Conservation (phyloP, 1,140 invertebrate species). For the Chrysomallon squamiferum region DNA sequence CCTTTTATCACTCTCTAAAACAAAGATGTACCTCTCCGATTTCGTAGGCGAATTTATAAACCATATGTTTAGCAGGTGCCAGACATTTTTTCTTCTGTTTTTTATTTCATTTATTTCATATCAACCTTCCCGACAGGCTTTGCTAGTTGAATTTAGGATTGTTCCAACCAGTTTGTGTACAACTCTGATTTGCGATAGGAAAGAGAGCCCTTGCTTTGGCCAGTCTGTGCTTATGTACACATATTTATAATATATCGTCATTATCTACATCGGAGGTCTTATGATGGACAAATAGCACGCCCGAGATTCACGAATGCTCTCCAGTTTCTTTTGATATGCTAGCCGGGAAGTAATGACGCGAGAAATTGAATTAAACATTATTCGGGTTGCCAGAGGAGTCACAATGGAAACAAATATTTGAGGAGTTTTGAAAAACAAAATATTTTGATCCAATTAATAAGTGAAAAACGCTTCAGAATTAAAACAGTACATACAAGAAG, state of each 20-base stretch:
- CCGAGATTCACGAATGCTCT: background rate
- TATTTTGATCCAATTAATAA: too few species aligned
- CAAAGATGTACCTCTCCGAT: too few species aligned
- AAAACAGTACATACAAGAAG: too few species aligned
- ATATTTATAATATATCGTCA: too few species aligned
- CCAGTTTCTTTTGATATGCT: slow-evolving; percentile 11
- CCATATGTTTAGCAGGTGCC: background rate
- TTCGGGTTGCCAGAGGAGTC: background rate
- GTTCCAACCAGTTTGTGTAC: too few species aligned
- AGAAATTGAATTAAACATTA: background rate
- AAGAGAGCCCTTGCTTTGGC: too few species aligned
- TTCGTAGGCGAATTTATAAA: background rate
- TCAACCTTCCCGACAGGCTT: background rate
- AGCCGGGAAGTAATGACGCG: background rate
- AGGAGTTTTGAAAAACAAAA: too few species aligned
- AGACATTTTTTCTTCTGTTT: background rate
- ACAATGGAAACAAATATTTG: background rate
- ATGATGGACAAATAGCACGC: too few species aligned
- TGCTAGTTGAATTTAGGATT: background rate
- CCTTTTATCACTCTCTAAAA: too few species aligned
- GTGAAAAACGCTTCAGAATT: too few species aligned
- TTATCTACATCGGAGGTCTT: too few species aligned
- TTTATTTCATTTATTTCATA: background rate
- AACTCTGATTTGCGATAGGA: background rate
- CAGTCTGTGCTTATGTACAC: too few species aligned